These are phyloP conservation scores for Orius insidiosus DNA, from an alignment of 1,140 invertebrate species.

Conservation along the genomic window DNA sequence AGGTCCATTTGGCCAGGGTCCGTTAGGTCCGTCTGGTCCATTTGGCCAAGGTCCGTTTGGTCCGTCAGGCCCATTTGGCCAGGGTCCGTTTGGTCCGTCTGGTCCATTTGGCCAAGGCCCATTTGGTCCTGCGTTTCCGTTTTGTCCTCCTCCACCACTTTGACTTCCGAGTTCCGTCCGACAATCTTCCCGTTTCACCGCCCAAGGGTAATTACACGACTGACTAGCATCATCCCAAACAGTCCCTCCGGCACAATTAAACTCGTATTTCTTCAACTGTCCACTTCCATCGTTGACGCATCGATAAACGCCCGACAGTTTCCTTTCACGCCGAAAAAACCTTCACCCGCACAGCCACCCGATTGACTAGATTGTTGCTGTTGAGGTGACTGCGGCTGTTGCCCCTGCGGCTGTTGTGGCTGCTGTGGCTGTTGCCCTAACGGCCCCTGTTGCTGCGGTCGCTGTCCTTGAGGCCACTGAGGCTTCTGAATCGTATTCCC, in stretches of 20 bases:
- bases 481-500: too few species aligned
- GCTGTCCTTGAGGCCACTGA: not conserved
- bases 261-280: constrained; percentile 38
- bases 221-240: constrained; percentile 40
- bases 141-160: not conserved
- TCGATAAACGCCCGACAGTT: constrained; percentile 49
- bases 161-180: constrained; percentile 1
- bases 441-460: constrained; percentile 9
- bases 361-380: not conserved
- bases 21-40: not conserved
- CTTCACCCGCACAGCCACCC: constrained; percentile 24
- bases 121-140: not conserved
- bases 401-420: constrained; percentile 5
- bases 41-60: constrained; percentile 1
- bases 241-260: constrained; percentile 43
- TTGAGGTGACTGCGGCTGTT: constrained; percentile 6
- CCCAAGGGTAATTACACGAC: constrained; percentile 41
- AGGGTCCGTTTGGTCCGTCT: not conserved
- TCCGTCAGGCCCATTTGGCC: not conserved
- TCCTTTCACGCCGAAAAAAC: constrained; percentile 35
- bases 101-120: constrained; percentile 1
- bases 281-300: constrained; percentile 41
- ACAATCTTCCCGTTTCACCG: constrained; percentile 26
- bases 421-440: constrained; percentile 8
- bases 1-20: not conserved